phyloP scores from a whole-genome alignment of 2,888 invertebrate species.

The Timema podura region DNA sequence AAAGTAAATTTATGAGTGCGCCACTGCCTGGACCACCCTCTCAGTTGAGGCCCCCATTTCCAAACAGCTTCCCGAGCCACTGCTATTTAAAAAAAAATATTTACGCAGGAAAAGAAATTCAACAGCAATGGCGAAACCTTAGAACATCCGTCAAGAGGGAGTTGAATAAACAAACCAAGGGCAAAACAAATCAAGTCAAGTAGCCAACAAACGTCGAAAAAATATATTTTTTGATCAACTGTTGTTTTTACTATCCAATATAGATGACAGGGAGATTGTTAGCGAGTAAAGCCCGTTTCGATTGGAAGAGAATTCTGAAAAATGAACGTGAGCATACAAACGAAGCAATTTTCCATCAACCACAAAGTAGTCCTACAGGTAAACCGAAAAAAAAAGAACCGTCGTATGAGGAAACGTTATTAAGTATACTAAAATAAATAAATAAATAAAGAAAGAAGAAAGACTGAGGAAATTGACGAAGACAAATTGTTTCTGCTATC shows the following conservation, averaged over 20 bases:
- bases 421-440: background rate
- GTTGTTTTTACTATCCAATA: background rate
- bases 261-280: background rate
- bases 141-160: background rate
- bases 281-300: background rate
- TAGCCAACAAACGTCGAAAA: slow-evolving; percentile 3
- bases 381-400: background rate
- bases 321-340: background rate
- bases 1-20: too few species aligned
- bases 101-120: background rate
- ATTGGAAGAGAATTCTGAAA: background rate
- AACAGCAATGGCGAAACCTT: background rate
- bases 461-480: background rate
- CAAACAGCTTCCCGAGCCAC: too few species aligned
- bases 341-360: slow-evolving; percentile 3
- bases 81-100: too few species aligned
- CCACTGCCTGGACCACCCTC: too few species aligned
- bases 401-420: too few species aligned
- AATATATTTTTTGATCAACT: background rate
- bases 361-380: background rate
- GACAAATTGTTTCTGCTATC: background rate
- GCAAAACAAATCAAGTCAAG: background rate
- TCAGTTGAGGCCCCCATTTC: too few species aligned
- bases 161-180: background rate
- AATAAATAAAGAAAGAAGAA: too few species aligned